Evolutionary conservation across 2,888 invertebrate genomes (phyloP).

Genomic region (Diploptera punctata): DNA sequence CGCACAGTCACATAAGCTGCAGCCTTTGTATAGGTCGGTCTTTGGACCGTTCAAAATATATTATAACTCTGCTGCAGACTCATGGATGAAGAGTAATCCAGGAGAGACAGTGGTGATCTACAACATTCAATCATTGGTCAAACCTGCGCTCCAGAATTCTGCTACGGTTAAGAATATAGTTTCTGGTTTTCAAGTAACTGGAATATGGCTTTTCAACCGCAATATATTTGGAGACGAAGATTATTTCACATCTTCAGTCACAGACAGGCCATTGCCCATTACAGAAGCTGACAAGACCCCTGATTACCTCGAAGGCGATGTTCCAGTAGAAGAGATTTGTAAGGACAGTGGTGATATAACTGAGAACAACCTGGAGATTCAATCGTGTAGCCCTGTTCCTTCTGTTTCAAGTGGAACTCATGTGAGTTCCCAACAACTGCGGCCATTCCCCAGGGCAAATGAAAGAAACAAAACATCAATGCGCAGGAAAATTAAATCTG

Average conservation of each 20-base stretch:
- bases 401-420: background rate
- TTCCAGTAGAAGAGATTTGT: background rate
- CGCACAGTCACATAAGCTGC: slow-evolving; percentile 53
- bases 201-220: slow-evolving; percentile 6
- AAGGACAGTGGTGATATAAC: background rate
- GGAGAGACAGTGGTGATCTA: slow-evolving; percentile 6
- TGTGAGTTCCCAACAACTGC: background rate
- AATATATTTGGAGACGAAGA: background rate
- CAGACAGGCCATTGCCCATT: slow-evolving; percentile 2
- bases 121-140: slow-evolving; percentile 5
- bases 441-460: background rate
- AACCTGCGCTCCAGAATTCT: background rate
- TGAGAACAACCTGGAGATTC: background rate
- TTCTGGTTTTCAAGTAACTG: background rate
- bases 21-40: slow-evolving; percentile 53
- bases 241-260: background rate
- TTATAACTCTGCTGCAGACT: slow-evolving; percentile 44
- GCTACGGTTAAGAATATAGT: background rate
- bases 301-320: background rate
- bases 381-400: background rate
- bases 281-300: background rate
- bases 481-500: background rate
- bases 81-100: slow-evolving; percentile 35
- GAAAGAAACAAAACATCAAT: background rate
- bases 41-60: slow-evolving; percentile 52